Conservation (phyloP, 2,888 invertebrate genomes). For the Mechanitis mazaeus region DNA sequence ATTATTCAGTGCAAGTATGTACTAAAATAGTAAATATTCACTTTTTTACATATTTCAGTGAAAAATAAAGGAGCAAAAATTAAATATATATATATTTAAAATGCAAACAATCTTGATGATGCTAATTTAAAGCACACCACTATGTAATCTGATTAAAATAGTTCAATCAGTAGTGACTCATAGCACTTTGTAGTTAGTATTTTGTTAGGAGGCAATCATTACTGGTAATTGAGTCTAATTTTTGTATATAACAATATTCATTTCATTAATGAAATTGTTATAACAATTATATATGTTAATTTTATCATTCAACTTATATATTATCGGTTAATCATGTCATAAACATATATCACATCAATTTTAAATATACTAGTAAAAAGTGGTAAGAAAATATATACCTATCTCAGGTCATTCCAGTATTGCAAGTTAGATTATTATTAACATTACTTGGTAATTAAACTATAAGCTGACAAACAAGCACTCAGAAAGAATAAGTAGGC, state of each 20-base stretch:
- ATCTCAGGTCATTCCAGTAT: no score
- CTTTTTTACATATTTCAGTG: background rate
- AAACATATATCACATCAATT: no score
- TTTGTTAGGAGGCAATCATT: background rate
- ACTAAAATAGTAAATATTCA: background rate
- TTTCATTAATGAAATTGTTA: no score
- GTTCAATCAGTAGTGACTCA: constrained; percentile 20
- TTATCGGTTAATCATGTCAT: no score
- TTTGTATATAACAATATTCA: background rate
- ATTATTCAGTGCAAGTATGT: background rate
- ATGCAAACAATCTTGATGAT: constrained; percentile 14
- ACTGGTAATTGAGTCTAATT: constrained; percentile 1
- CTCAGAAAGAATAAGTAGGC: constrained; percentile 14
- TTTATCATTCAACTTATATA: no score
- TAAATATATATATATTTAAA: constrained; percentile 2
- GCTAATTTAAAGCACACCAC: constrained; percentile 13
- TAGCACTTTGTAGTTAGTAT: background rate
- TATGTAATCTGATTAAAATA: constrained; percentile 20
- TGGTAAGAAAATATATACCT: no score
- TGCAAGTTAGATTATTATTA: no score
- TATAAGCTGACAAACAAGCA: constrained; percentile 13
- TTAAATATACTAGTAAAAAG: no score
- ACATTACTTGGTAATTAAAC: background rate
- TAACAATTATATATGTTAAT: no score
- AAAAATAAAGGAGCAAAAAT: no score